These are phyloP conservation scores for Tolypeutes matacus DNA, from an alignment of 2,797 vertebrate genomes.

Conservation along the genomic window DNA sequence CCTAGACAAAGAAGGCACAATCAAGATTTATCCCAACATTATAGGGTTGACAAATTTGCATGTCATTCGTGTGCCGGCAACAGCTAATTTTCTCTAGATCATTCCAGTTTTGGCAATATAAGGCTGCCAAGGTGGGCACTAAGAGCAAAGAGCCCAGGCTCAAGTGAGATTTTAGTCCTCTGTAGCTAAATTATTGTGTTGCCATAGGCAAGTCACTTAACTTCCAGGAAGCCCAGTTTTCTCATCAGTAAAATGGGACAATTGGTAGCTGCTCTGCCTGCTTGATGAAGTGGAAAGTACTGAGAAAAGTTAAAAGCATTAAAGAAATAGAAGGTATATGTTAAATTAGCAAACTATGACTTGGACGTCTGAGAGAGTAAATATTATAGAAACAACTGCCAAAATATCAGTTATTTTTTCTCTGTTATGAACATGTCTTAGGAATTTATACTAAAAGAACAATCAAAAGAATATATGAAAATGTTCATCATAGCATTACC, in stretches of 20 bases:
- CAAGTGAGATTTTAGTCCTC: background rate
- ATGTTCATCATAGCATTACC: background rate
- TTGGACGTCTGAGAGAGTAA: background rate
- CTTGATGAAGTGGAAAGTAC: background rate
- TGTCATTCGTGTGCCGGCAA: background rate
- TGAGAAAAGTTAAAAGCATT: background rate
- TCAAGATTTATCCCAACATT: background rate
- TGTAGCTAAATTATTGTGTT: background rate
- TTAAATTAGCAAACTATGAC: background rate
- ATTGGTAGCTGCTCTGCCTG: background rate
- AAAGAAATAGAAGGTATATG: background rate
- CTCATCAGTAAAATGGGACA: constrained; percentile 72
- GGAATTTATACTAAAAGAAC: constrained; percentile 26
- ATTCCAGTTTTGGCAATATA: background rate
- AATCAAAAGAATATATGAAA: constrained; percentile 22
- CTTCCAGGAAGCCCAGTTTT: background rate
- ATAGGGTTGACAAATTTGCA: background rate
- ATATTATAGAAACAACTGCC: background rate
- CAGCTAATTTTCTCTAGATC: background rate
- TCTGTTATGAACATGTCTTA: background rate
- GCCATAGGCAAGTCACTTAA: background rate
- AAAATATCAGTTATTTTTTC: background rate
- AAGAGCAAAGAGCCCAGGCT: background rate
- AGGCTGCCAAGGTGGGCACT: background rate
- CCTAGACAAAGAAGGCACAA: constrained; percentile 77